Evolutionary conservation across 2,888 invertebrate genomes (phyloP), one percentile per base, ranked within the genome.

Genomic region (Myathropa florea): DNA sequence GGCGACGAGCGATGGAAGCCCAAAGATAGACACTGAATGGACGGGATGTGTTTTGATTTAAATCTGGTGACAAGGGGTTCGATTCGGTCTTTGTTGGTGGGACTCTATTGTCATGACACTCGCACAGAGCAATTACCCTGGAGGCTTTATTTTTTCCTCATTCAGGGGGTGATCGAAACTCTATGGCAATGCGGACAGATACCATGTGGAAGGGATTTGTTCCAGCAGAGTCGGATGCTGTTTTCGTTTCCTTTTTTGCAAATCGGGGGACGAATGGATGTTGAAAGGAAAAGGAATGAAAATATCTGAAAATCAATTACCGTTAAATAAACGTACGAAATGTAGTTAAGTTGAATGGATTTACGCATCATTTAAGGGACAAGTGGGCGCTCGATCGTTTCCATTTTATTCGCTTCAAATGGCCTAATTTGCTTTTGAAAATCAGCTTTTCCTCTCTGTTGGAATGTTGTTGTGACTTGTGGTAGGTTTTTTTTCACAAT

Each of bases 281-380:
- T n/a, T 77, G 81, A 70, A 65, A 53, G 39, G 68, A 65, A 28
- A 63, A 82, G 46, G 46, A 46, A 46, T 46, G 18, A 7, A 46
- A 77, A 81, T 84, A 88, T 81, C 81, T 73, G 60, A 88, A 88
- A 81, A 84, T 88, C 84, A 88, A 84, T 88, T 84, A 88, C 83
- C 81, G 88, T 84, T 84, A 84, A 84, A 81, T 78, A 84, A 84
- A 86, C 84, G 67, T 73, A 70, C 68, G 64, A 75, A 87, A 86
- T 80, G 72, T 82, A 85, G 84, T 85, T 83, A 83, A 84, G 68
- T 77, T 83, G 88, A 78, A 89, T 89, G 77, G 89, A 88, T 88
- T 88, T 88, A 88, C 89, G 89, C 88, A 88, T 89, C 88, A 89
- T 89, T 89, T 88, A 88, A 88, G 61, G 79, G 64, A 88, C 86